Evolutionary conservation across 2,113 vertebrate species (phyloP).

Genomic region (Dendropsophus ebraccatus): DNA sequence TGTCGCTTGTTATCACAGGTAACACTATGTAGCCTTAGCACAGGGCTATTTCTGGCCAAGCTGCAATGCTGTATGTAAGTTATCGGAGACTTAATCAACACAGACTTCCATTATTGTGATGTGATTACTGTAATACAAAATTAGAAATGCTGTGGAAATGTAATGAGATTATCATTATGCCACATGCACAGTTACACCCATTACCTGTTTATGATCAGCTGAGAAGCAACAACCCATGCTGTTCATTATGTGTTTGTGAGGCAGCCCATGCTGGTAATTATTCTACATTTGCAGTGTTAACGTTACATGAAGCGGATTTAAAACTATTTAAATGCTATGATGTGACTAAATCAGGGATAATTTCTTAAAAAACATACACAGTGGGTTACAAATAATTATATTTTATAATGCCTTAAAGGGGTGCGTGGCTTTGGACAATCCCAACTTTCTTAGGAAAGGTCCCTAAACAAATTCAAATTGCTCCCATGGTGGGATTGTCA

Average conservation of each 20-base stretch:
- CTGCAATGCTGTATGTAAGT: slow-evolving; percentile 22
- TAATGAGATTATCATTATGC: slow-evolving; percentile 31
- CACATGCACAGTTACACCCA: slow-evolving; percentile 30
- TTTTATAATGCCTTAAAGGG: neutral
- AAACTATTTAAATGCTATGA: neutral
- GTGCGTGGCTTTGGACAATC: neutral
- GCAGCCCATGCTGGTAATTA: neutral
- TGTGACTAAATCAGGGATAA: neutral
- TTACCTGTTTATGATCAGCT: slow-evolving; percentile 32
- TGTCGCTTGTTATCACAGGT: neutral
- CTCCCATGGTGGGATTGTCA: neutral
- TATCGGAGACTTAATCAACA: slow-evolving; percentile 24
- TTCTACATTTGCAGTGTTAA: slow-evolving; percentile 22
- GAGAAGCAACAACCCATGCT: neutral
- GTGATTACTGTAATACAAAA: slow-evolving; percentile 32
- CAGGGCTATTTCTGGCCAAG: slow-evolving; percentile 11
- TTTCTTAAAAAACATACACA: neutral
- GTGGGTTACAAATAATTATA: neutral
- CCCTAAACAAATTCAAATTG: neutral
- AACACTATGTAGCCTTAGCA: neutral
- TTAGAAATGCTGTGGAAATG: slow-evolving; percentile 20
- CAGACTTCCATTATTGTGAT: slow-evolving; percentile 34
- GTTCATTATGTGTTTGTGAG: slow-evolving; percentile 8
- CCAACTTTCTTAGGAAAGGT: too few relatives aligned
- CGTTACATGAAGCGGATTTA: neutral